phyloP scores from a whole-genome alignment of 2,113 vertebrate species.

The Pitta sordida region DNA sequence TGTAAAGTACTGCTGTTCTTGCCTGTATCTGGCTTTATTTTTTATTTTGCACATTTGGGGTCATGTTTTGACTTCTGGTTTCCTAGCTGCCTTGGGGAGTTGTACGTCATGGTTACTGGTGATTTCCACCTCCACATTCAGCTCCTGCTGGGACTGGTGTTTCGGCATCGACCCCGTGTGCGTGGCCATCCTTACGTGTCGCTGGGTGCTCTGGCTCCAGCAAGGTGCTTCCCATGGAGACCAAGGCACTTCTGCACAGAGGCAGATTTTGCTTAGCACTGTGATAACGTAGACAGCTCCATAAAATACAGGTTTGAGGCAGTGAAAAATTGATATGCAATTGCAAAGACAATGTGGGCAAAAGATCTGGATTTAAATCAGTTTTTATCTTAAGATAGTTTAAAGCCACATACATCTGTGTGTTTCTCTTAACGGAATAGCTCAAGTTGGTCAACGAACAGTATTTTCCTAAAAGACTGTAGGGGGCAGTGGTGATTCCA shows the following conservation, averaged over 20 bases:
- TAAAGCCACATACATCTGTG: not conserved
- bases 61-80: not conserved
- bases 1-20: not conserved
- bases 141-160: not conserved
- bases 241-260: not conserved
- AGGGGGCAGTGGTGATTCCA: conserved; percentile 56
- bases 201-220: not conserved
- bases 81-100: not conserved
- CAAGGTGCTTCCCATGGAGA: not conserved
- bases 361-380: not conserved
- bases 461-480: not conserved
- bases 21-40: not conserved
- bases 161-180: not conserved
- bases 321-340: not conserved
- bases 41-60: not conserved
- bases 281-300: not conserved
- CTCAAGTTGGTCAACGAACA: not conserved
- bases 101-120: not conserved
- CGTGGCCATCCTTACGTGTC: rapidly evolving
- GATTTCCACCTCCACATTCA: not conserved
- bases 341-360: not conserved
- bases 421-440: not conserved
- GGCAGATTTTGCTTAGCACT: rapidly evolving
- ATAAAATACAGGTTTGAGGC: not conserved
- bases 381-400: not conserved